Evolutionary conservation across 2,888 invertebrate species (phyloP), one percentile per base, ranked within the genome.

Genomic region (Trissoscelio sp.): DNA sequence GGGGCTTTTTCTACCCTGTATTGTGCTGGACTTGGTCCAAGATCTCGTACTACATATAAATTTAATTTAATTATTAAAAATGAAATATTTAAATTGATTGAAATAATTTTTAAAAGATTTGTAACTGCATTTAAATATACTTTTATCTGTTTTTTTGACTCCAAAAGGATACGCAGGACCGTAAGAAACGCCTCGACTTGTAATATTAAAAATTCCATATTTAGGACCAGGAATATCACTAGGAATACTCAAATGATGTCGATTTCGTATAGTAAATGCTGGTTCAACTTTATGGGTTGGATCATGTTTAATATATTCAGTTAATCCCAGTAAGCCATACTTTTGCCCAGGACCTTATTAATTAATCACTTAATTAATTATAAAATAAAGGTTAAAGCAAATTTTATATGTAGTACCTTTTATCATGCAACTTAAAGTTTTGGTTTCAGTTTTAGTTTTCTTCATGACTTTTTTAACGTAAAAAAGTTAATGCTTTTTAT

Each of bases 341-440:
- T 93, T 93, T 24, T 95, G 95, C 1, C 95, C 95, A 62, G 95
- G 95, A 55, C 95, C 95, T 94, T 6, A 28, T 48, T 12, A 48
- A 14, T 37, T 9, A 6, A 1, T 31, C 1, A 9, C 2, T 53
- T 31, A 53, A 53, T 48, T 14, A 3, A 42, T 16, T n/a, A n/a
- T n/a, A n/a, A n/a, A n/a, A n/a, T n/a, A 20, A 46, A 46, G 3
- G 11, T 20, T 46, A 11, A n/a, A n/a, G n/a, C n/a, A n/a, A n/a
- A n/a, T 22, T 28, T 20, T 0, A 9, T 7, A 31, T 53, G 1
- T 2, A 48, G 44, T 48, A 73, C 73, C 64, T 64, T 24, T 73
- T 12, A 73, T 16, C 31, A 74, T 9, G 39, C 74, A 74, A 58
- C 55, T 64, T 9, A 24, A 9, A 34, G 48, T 5, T 28, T 66